Evolutionary conservation across 2,113 vertebrate species (phyloP), one percentile per base, ranked within the genome.

Genomic region (Bungarus multicinctus): DNA sequence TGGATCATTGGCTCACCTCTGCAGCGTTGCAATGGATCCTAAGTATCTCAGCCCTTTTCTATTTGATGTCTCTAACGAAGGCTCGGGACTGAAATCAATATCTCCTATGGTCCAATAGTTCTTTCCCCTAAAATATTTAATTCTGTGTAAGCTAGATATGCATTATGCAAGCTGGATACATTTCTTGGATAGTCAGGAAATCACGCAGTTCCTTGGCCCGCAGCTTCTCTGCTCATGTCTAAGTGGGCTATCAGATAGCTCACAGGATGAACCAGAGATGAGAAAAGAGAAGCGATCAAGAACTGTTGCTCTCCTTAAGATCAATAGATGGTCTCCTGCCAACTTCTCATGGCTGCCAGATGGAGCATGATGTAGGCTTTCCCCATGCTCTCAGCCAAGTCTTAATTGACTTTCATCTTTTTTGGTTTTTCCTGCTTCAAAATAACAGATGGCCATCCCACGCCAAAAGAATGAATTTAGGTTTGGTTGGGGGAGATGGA

Each of bases 281-380:
- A 90, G 45, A 60, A 87, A 60, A 39, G 92, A 57, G 58, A 90
- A 22, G 23, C 55, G 8, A 53, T 53, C 14, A 5, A 27, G 88
- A 89, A 43, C 43, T 43, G 43, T 55, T 3, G 3, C 30, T 94
- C 90, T 64, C 52, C n/a, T 34, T 3, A 74, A 20, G 43, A 95
- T 53, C 1, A 0, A 60, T 60, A 94, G 81, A 92, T 60, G 16
- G 6, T 91, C 90, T 43, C 2, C 86, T 94, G 93, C 81, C 87
- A 94, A 3, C 91, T 55, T 93, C 94, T 94, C 20, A 89, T n/a
- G 39, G 16, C 2, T 92, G 93, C 8, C 69, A 89, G 55, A 54
- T 89, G 93, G 43, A 85, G 60, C 43, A 74, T 4, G 12, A 18
- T 5, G 60, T 0, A 55, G 25, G 43, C 2, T 90, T 25, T 95